phyloP scores from a whole-genome alignment of 2,113 vertebrate genomes.

The Sebastes fasciatus region DNA sequence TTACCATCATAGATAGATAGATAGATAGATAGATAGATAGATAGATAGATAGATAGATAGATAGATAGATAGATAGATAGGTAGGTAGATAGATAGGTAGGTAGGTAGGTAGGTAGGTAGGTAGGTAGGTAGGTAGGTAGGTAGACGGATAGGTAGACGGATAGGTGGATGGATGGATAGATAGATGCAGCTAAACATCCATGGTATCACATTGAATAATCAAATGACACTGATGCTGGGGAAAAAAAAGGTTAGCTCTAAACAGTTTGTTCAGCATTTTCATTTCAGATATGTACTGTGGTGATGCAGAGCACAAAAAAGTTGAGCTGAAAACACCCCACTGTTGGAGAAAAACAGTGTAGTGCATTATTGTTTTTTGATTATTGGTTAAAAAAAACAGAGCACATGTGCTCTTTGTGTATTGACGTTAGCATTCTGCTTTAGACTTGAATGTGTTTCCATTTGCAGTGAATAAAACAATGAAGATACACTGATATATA shows the following conservation, averaged over 20 bases:
- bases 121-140: neutral
- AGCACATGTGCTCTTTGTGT: neutral
- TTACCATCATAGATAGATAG: slow-evolving; percentile 47
- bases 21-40: slow-evolving; percentile 11
- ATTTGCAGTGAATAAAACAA: neutral
- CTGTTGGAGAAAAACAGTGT: neutral
- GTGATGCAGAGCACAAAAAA: neutral
- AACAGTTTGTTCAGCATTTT: neutral
- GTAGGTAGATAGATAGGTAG: slow-evolving; percentile 5
- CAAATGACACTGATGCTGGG: neutral
- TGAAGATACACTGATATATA: neutral
- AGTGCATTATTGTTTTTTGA: neutral
- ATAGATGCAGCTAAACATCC: neutral
- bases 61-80: slow-evolving; percentile 2
- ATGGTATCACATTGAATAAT: neutral
- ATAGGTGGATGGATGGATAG: slow-evolving; percentile 7
- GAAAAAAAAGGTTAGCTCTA: neutral
- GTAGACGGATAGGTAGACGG: slow-evolving; percentile 10
- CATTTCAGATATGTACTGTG: neutral
- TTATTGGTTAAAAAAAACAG: neutral
- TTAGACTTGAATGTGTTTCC: neutral
- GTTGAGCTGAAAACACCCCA: no score
- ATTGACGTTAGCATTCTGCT: neutral
- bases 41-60: slow-evolving; percentile 10
- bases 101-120: slow-evolving; percentile 23